Percentiles rank a stretch among this genome's conserved stretches.
These are phyloP conservation scores for Ectropis grisescens DNA, from an alignment of 1,140 invertebrate species.

Conservation along the genomic window DNA sequence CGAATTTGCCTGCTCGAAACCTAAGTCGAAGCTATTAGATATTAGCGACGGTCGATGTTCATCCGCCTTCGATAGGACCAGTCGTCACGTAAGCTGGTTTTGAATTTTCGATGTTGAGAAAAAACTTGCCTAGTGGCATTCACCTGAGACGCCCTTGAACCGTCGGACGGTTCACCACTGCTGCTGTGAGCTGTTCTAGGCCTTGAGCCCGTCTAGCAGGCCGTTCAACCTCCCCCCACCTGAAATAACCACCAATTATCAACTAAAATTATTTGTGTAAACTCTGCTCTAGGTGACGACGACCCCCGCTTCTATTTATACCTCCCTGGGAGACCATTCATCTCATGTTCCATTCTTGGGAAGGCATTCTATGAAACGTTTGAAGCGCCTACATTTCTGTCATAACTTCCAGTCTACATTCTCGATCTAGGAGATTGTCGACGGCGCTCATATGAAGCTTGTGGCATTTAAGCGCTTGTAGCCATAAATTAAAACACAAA, in stretches of 20 bases:
- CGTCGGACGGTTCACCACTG: slow-evolving; percentile 40
- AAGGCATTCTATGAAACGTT: no score
- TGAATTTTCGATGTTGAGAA: slow-evolving; percentile 23
- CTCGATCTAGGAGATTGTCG: no score
- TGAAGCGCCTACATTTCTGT: no score
- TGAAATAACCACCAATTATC: slow-evolving; percentile 24
- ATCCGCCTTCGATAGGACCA: slow-evolving; percentile 46
- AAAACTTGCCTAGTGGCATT: slow-evolving; percentile 58
- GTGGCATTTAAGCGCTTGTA: no score
- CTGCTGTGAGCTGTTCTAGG: slow-evolving; percentile 40
- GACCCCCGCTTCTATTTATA: slow-evolving; percentile 10
- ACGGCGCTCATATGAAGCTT: no score
- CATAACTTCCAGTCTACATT: no score
- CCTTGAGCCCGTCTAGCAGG: slow-evolving; percentile 46
- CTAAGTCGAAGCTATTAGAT: slow-evolving; percentile 18
- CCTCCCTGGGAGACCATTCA: slow-evolving; percentile 14
- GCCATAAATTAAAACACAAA: no score
- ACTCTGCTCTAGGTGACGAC: slow-evolving; percentile 4
- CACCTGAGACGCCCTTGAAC: slow-evolving; percentile 60
- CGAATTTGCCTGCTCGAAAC: slow-evolving; percentile 1
- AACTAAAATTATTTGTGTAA: slow-evolving; percentile 12
- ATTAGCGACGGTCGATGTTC: slow-evolving; percentile 26
- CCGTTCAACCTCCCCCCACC: slow-evolving; percentile 38
- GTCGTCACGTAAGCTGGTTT: slow-evolving; percentile 43
- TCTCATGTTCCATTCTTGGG: slow-evolving; percentile 15